A percentile compares a stretch with the other conserved stretches of the same genome.
These are phyloP conservation scores for Amiota communis DNA, from an alignment of 2,888 invertebrate species.

Conservation along the genomic window DNA sequence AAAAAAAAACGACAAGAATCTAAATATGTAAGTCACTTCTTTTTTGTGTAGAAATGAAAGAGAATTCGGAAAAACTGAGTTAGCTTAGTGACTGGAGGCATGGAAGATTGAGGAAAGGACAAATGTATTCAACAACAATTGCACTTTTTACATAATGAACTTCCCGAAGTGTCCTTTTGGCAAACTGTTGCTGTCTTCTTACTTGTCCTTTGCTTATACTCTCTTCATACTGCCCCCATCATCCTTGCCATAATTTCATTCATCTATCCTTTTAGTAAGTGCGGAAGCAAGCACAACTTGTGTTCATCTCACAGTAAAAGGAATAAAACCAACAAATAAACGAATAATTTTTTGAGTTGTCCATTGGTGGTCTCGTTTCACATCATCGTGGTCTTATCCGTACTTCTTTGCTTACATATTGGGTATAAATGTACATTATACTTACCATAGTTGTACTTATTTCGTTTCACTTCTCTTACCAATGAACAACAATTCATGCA, in stretches of 20 bases:
- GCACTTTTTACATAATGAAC: conserved; percentile 16
- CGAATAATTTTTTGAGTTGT: conserved; percentile 13
- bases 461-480: background rate
- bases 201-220: background rate
- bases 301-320: conserved; percentile 1
- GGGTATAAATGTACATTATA: too few species aligned
- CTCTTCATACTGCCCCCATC: background rate
- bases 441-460: too few species aligned
- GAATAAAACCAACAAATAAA: conserved; percentile 19
- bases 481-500: background rate
- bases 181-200: conserved; percentile 22
- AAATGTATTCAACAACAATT: background rate
- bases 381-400: background rate
- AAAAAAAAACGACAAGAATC: background rate
- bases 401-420: too few species aligned
- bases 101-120: background rate
- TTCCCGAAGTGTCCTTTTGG: conserved; percentile 23
- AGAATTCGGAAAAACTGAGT: background rate
- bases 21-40: background rate
- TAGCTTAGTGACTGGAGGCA: too few species aligned
- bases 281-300: conserved; percentile 17
- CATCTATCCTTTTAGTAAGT: background rate
- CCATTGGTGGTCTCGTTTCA: conserved; percentile 10
- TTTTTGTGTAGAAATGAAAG: background rate
- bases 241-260: conserved; percentile 6